Evolutionary conservation across 2,113 vertebrate genomes (phyloP), one percentile per base, ranked within the genome.

Genomic region (Ceyx margarethae): DNA sequence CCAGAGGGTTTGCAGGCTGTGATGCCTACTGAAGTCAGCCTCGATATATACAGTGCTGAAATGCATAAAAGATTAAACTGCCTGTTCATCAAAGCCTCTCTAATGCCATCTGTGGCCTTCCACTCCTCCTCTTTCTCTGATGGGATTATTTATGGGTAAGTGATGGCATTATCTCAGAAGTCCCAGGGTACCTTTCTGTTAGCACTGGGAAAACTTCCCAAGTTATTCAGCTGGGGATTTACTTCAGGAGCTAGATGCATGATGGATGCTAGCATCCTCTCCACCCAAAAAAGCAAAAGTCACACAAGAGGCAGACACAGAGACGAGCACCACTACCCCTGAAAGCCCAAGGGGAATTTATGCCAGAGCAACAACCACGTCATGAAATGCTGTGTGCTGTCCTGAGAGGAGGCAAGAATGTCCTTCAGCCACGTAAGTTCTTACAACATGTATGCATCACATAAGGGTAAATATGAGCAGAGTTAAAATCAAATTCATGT

Each of bases 81-180:
- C 75, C 95, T 96, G 94, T 95, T 96, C 90, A 94, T 95, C 95
- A 96, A 94, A 95, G 93, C 91, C 93, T 94, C 78, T 40, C 81
- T 85, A 91, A 93, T 94, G 86, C 94, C 94, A 93, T 93, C 92
- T 95, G 87, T 94, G 94, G 91, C 85, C 92, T 95, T 93, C 81
- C 89, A 96, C 91, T 84, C 95, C 95, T 96, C 94, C 93, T 90
- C 85, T 95, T 95, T 90, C 93, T 85, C 78, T 37, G 2, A 84
- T 72, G 81, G 20, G 89, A 95, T 95, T 95, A 95, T 96, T 95
- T 94, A 96, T 95, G 89, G 95, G 74, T 89, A 83, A 93, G 81
- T 94, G 92, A 95, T 95, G 93, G 91, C 93, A 95, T 91, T 94
- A 96, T 79, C 71, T 93, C 90, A 87, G 91, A 95, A 94, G 83